A percentile compares a stretch with the other conserved stretches of the same genome.
phyloP scores from a whole-genome alignment of 2,888 invertebrate species.

The Drymonia ruficornis region DNA sequence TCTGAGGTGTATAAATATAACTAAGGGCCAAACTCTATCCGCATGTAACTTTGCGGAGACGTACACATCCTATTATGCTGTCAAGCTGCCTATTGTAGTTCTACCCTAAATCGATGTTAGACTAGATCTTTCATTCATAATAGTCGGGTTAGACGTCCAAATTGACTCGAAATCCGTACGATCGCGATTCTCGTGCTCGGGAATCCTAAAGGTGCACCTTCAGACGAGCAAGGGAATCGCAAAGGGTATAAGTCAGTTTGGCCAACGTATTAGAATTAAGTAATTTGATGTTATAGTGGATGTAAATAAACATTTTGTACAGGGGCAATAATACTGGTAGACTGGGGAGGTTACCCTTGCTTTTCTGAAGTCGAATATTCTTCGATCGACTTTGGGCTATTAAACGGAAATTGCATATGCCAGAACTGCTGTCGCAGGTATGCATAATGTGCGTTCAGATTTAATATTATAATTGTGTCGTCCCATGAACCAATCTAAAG shows the following conservation, averaged over 20 bases:
- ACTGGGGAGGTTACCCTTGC: not conserved
- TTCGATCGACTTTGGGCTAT: too few species aligned
- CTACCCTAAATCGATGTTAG: not conserved
- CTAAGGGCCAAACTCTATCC: not conserved
- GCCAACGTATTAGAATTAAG: not conserved
- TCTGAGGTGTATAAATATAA: not conserved
- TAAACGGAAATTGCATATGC: too few species aligned
- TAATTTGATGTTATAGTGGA: not conserved
- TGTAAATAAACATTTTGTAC: too few species aligned
- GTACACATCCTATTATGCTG: too few species aligned
- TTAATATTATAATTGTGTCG: too few species aligned
- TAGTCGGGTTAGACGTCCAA: not conserved
- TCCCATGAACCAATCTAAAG: too few species aligned
- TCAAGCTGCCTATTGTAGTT: not conserved
- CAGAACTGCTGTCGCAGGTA: too few species aligned
- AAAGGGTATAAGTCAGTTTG: not conserved
- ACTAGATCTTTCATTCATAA: not conserved
- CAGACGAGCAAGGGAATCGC: not conserved
- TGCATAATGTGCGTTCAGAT: too few species aligned
- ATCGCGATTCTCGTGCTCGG: not conserved
- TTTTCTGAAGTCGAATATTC: not conserved
- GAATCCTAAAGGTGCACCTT: too few species aligned
- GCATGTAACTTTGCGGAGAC: not conserved
- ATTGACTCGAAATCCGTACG: not conserved
- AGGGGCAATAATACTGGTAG: not conserved